Percentiles rank a stretch among this genome's conserved stretches.
Conservation (phyloP, 1,140 invertebrate genomes). For the Anthonomus grandis region DNA sequence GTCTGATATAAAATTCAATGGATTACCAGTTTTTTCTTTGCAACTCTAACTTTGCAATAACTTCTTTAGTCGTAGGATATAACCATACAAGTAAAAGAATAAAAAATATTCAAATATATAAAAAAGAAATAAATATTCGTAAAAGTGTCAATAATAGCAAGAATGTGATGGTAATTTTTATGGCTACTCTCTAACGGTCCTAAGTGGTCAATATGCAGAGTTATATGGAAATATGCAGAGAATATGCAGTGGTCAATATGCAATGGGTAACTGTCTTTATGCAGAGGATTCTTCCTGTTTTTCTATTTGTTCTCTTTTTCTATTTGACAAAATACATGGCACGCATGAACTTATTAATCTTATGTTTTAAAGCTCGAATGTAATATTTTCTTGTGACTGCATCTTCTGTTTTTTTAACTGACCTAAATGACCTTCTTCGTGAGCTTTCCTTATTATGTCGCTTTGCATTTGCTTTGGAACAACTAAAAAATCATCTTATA, state of each 20-base stretch:
- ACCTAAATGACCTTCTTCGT: neutral
- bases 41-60: no score
- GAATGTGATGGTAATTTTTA: neutral
- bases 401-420: neutral
- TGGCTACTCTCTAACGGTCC: neutral
- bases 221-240: no score
- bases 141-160: no score
- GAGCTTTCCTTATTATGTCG: neutral
- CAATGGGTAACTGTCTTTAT: neutral
- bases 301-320: neutral
- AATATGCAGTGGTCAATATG: no score
- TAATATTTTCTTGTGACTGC: neutral
- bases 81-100: no score
- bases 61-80: no score
- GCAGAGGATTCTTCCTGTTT: neutral
- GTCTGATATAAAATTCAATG: no score
- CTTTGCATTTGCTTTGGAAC: neutral
- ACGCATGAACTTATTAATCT: neutral
- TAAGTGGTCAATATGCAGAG: neutral
- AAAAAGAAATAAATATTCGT: no score
- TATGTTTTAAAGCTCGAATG: neutral
- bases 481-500: neutral
- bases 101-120: no score
- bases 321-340: neutral
- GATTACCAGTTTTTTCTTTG: no score